Percentiles rank a stretch among this genome's conserved stretches.
These are phyloP conservation scores for Macropodus opercularis DNA, from an alignment of 2,797 vertebrate species.

Conservation along the genomic window DNA sequence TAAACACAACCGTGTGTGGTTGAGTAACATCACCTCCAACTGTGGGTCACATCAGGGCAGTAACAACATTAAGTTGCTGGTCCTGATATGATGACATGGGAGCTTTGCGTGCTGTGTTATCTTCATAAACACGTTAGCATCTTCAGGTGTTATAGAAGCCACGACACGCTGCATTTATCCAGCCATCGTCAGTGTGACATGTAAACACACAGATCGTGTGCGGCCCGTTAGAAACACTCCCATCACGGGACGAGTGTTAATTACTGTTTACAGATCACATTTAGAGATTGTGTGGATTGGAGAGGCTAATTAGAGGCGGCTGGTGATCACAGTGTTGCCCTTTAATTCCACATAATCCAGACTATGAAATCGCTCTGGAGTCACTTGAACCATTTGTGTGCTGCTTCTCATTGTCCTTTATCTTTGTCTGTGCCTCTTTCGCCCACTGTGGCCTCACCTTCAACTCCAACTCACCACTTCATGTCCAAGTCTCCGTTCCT, in stretches of 20 bases:
- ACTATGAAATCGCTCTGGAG: slow-evolving; percentile 15
- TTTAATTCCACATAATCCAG: slow-evolving; percentile 15
- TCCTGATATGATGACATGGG: slow-evolving; percentile 45
- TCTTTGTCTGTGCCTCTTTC: slow-evolving; percentile 5
- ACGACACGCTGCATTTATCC: slow-evolving; percentile 42
- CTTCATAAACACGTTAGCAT: slow-evolving; percentile 45
- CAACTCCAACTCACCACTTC: slow-evolving; percentile 32
- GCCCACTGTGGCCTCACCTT: slow-evolving; percentile 7
- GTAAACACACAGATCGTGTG: slow-evolving; percentile 39
- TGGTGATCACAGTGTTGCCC: slow-evolving; percentile 23
- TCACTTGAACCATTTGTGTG: slow-evolving; percentile 22
- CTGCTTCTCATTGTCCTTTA: slow-evolving; percentile 13
- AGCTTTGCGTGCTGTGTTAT: slow-evolving; percentile 62
- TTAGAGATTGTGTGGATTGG: slow-evolving; percentile 53
- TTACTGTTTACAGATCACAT: slow-evolving; percentile 61
- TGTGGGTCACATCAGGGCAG: slow-evolving; percentile 43
- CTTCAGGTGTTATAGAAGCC: slow-evolving; percentile 36
- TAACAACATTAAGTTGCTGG: slow-evolving; percentile 41
- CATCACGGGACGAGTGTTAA: slow-evolving; percentile 44
- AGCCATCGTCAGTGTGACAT: slow-evolving; percentile 30
- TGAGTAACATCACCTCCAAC: slow-evolving; percentile 29
- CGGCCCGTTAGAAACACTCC: slow-evolving; percentile 29
- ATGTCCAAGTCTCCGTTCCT: slow-evolving; percentile 21
- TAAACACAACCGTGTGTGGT: slow-evolving; percentile 23
- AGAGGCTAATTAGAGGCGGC: slow-evolving; percentile 41